Percentiles rank a stretch among this genome's conserved stretches.
These are phyloP conservation scores for Sphecodes monilicornis DNA, from an alignment of 2,888 invertebrate species.

Conservation along the genomic window DNA sequence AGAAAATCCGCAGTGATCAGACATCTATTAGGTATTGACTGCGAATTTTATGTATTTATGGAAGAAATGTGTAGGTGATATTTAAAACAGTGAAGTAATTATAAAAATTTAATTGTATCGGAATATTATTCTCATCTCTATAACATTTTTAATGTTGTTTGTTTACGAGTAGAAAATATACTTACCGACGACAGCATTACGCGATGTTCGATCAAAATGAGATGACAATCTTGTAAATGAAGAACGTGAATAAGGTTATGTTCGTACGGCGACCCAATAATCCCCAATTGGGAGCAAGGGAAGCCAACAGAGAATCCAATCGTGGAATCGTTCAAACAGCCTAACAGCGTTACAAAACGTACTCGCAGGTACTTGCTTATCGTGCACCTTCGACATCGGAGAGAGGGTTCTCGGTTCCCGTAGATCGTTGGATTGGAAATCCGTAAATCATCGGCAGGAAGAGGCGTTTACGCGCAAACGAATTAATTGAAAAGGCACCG, in stretches of 20 bases:
- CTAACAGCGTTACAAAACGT: conserved; percentile 20
- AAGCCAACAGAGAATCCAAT: not conserved
- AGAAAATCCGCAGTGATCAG: too few species aligned
- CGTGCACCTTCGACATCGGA: conserved; percentile 47
- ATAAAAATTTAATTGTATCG: too few species aligned
- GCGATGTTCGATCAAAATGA: too few species aligned
- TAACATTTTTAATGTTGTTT: too few species aligned
- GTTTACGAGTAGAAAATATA: too few species aligned
- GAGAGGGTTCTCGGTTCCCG: conserved; percentile 35
- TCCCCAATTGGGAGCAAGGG: not conserved
- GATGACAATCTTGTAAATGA: too few species aligned
- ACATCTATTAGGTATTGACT: too few species aligned
- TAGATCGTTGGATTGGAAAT: conserved; percentile 70
- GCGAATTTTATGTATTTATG: too few species aligned
- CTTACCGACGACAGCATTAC: too few species aligned
- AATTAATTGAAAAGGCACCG: conserved; percentile 75
- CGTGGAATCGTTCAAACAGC: not conserved
- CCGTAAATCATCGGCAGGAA: conserved; percentile 77
- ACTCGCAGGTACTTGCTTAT: conserved; percentile 31
- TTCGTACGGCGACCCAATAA: not conserved
- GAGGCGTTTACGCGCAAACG: conserved; percentile 76
- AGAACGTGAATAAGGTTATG: not conserved
- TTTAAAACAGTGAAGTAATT: too few species aligned
- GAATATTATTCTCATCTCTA: too few species aligned
- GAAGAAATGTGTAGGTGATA: too few species aligned